Base-by-base conservation (phyloP, 2,888 invertebrate genomes). In the Cyclophora albipunctata region DNA sequence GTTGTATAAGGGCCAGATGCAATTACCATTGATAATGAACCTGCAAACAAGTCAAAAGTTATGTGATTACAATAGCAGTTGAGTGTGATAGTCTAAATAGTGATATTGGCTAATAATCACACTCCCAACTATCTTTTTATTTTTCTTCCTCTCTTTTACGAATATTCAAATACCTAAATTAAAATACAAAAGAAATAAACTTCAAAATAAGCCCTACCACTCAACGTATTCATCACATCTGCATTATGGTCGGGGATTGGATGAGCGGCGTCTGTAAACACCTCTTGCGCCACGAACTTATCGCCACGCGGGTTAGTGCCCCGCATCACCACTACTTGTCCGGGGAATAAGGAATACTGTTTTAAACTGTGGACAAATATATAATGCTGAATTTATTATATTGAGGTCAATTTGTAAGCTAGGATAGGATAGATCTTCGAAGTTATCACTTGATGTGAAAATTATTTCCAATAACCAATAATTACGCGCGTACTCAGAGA, bases 1-100 rank as follows among this genome's bases (percentile, higher is more conserved):
- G 93, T 90, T 0, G 96, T 95, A 72, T 93, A 98, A 0, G 98
- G 98, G 0, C 97, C 98, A 34, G 94, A 90, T 2, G 94, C 96
- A 42, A 95, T 84, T 7, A 96, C 90, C 52, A 97, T 82, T 63
- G 92, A 91, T 47, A 94, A 57, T 55, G 90, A 85, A 40, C 90
- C 92, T 85, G 55, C 47, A 68, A 45, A 57, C 34, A 2, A 50
- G 37, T 34, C 4, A 46, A 20, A 44, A 45, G 7, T 42, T 7
- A 37, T 20, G 20, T 20, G 20, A 20, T 20, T 20, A 20, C 20
- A 20, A 20, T 20, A 20, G 20, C 20, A 20, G 20, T 20, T 20
- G 20, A 20, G 20, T 20, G 20, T 20, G 20, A 20, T 20, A 20
- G 20, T 20, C 1, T 20, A 20, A 20, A 20, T 20, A 20, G 20